Percentiles rank a stretch among this genome's conserved stretches.
phyloP scores from a whole-genome alignment of 2,888 invertebrate species.

The Cheilosia grossa region DNA sequence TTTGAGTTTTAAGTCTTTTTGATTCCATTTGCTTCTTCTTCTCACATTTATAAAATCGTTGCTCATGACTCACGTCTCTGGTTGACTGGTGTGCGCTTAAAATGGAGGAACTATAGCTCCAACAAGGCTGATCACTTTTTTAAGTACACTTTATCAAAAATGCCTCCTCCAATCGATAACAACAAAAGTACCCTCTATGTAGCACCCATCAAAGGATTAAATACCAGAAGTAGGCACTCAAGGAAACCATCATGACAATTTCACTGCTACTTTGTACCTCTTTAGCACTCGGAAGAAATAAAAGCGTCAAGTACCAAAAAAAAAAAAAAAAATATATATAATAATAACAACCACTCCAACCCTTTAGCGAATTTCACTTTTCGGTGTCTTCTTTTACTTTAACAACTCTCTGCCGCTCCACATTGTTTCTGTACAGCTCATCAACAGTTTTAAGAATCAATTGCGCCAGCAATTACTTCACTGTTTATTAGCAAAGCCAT shows the following conservation, averaged over 20 bases:
- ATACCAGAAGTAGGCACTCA: not conserved
- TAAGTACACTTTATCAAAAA: no score
- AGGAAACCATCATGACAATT: not conserved
- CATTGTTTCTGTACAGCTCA: conserved; percentile 19
- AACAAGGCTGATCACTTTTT: no score
- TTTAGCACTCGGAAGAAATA: not conserved
- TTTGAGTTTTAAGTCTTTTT: no score
- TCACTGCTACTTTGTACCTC: conserved; percentile 1
- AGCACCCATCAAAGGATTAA: not conserved
- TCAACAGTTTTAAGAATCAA: conserved; percentile 61
- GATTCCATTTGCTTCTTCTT: no score
- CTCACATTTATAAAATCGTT: no score
- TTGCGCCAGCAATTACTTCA: conserved; percentile 29
- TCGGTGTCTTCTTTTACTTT: conserved; percentile 27
- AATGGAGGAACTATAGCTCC: no score
- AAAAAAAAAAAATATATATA: no score
- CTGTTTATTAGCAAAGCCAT: conserved; percentile 19
- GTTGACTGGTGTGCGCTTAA: no score
- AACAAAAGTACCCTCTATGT: not conserved
- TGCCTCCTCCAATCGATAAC: no score
- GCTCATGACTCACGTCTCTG: no score
- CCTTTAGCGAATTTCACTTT: conserved; percentile 12
- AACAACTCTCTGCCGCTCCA: not conserved
- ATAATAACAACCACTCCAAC: not conserved
- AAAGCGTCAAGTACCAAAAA: not conserved